Evolutionary conservation across 2,113 vertebrate species (phyloP).

Genomic region (Bufo bufo): DNA sequence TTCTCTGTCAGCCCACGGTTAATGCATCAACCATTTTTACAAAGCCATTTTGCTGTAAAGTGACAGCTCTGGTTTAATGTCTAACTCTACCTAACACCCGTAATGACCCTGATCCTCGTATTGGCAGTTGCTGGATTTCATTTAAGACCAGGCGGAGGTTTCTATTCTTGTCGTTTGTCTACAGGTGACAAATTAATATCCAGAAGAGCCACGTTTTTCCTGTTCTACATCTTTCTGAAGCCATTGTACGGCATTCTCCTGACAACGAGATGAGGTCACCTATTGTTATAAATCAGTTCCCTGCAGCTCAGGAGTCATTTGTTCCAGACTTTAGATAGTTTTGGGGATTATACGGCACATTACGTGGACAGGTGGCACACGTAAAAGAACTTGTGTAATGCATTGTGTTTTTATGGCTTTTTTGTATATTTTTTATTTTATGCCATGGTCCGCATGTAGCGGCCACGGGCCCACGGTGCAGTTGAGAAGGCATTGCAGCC

Average conservation of each 20-base stretch:
- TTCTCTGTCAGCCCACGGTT: not conserved
- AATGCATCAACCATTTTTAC: constrained; percentile 52
- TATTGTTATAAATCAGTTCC: too few relatives aligned
- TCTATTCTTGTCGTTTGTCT: not conserved
- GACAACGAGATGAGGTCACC: too few relatives aligned
- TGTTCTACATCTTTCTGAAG: not conserved
- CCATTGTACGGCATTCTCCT: not conserved
- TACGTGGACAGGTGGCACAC: too few relatives aligned
- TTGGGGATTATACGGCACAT: too few relatives aligned
- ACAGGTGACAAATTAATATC: not conserved
- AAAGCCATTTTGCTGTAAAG: not conserved
- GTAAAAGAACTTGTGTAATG: too few relatives aligned
- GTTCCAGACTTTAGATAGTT: too few relatives aligned
- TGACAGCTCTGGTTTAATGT: constrained; percentile 32
- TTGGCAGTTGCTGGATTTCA: not conserved
- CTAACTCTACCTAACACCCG: not conserved
- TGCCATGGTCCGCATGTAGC: too few relatives aligned
- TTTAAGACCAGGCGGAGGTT: not conserved
- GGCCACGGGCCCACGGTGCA: too few relatives aligned
- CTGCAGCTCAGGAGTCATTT: not conserved
- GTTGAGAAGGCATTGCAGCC: too few relatives aligned
- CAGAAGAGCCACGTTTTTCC: not conserved
- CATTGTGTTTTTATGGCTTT: too few relatives aligned
- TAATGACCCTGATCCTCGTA: not conserved
- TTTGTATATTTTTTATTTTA: too few relatives aligned